Base-by-base conservation (phyloP, 2,888 invertebrate species). In the Agrotis ipsilon region DNA sequence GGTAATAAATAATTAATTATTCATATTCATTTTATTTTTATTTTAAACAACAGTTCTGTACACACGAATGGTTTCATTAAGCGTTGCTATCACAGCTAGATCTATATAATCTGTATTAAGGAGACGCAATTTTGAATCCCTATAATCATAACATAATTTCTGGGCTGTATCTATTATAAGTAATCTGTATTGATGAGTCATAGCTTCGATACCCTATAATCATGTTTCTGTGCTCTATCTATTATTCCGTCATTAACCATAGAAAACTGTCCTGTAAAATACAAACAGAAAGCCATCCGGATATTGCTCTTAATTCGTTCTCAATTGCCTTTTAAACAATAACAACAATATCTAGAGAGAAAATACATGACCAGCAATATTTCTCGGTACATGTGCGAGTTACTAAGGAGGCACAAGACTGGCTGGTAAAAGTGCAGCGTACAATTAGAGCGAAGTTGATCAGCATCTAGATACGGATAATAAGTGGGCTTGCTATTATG, bases 381-480 rank as follows among this genome's bases (percentile, higher is more conserved):
- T 70, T 67, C 46, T 68, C 14, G 16, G 18, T 27, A 46, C 60
- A 71, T 61, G 63, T 71, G 69, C 60, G 55, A 39, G 27, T 27
- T 43, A 54, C 68, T 48, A 59, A 59, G 67, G 72, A 73, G 58
- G 59, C 55, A 69, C 61, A 58, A 68, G 61, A 65, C 61, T 49
- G 72, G 54, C 69, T 62, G 87, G 88, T 89, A 89, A 90, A 89
- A 89, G 92, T 90, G 89, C 88, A 89, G 81, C 68, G 75, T 86
- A 88, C 88, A 93, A 94, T 95, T 93, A 94, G 92, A 94, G 91
- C 92, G 90, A 78, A 84, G 86, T 89, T 89, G 94, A 94, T 94
- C 89, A 71, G 82, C 87, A 85, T 77, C 74, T 75, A 83, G 94
- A 94, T 93, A 93, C 86, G 89, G 89, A 88, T 92, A 92, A 93